Base-by-base conservation (phyloP, 1,140 invertebrate genomes). In the Formica selysi region DNA sequence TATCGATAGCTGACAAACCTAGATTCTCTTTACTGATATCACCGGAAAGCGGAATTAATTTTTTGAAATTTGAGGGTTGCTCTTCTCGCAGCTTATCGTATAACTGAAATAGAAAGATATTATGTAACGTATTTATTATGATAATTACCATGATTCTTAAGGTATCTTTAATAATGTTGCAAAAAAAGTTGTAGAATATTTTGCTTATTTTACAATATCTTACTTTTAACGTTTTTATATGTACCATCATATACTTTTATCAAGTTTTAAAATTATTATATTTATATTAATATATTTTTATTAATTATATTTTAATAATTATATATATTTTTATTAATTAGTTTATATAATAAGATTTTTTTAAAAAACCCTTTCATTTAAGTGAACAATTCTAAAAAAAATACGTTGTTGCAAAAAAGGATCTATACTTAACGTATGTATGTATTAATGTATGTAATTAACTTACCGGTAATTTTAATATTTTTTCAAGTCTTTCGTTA, bases 41-140 rank as follows among this genome's bases (percentile, higher is more conserved):
- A 3, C 99, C 99, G 29, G 92, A 92, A 2, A 99, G 96, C 0
- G 97, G 96, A 71, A 97, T 96, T 13, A 99, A 94, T 94, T 99
- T 99, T 2, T 97, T 92, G 22, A 96, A 94, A 57, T 95, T 91
- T 6, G 95, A 91, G 0, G 96, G 95, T 36, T 91, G 92, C 38
- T 95, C 93, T 41, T 93, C 65, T 0, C 94, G 93, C 44, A 96
- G 4, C 41, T 91, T 94, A 4, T 96, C 94, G 76, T 95, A 96
- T 7, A 96, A 65, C 95, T 95, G 4, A 36, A 67, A 48, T 32
- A 32, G 29, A 22, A 29, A 5, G 29, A 74, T 10, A 38, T 51
- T 26, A 36, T n/a, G 13, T 26, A 36, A 22, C 5, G 0, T 48
- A 48, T 32, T 19, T 6, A 51, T 51, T 54, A n/a, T 32, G n/a